Evolutionary conservation across 1,140 invertebrate species (phyloP), one percentile per base, ranked within the genome.

Genomic region (Bombus superbus): DNA sequence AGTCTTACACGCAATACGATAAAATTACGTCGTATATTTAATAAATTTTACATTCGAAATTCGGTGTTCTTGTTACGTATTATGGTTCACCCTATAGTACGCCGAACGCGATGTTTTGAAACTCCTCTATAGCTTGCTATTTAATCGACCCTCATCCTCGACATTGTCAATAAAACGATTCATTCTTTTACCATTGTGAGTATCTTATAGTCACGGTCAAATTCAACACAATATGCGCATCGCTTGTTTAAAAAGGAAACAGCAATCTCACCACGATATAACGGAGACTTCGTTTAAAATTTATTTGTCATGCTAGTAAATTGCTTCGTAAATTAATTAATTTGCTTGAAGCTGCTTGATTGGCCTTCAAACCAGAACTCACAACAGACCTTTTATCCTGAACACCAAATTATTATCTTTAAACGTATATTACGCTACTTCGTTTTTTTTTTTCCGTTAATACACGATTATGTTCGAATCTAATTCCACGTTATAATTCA

Each of bases 271-370:
- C 22, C 11, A 1, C 15, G 38, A 8, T 11, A 38, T 32, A 40
- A 8, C 35, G 13, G 18, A 53, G 47, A 53, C 47, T 53, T 53
- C 47, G 0, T 53, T 53, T 32, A 9, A 73, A 81, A 73, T 62
- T 6, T 38, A 81, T 57, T 73, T 73, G 59, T 81, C 80, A 81
- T 62, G 38, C 69, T 73, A 6, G 28, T 40, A 81, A 81, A 81
- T 81, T 81, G 40, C 69, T 40, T 35, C n/a, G 57, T 44, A 18
- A 73, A 62, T 35, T 81, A 81, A 81, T 73, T 62, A 73, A 73
- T 73, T 73, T 13, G 44, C 53, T 44, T 59, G 15, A 11, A 62
- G 22, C 11, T 35, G 69, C 28, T 81, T 73, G 44, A 81, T 44
- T 40, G 38, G 15, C 22, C 18, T 42, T 40, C 66, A 28, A 25